These are phyloP conservation scores for Chamaetylas fuelleborni DNA, from an alignment of 2,113 vertebrate species.

Conservation along the genomic window DNA sequence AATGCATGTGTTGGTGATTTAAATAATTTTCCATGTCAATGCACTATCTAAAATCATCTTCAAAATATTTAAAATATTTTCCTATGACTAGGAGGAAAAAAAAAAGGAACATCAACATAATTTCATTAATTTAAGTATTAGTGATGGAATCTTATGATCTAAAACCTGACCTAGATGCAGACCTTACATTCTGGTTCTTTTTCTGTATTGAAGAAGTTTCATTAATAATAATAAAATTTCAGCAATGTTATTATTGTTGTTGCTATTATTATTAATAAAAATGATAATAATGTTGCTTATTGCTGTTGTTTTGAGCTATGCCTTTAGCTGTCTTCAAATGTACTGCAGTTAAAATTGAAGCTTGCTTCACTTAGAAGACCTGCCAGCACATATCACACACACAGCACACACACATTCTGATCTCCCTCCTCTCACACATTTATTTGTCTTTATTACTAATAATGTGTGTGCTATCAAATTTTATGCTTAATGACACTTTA, in stretches of 20 bases:
- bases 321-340: not conserved
- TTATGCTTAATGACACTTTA: not conserved
- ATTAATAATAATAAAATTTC: not conserved
- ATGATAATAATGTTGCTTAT: not conserved
- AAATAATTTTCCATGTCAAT: not conserved
- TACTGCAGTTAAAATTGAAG: not conserved
- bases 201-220: not conserved
- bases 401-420: not conserved
- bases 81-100: not conserved
- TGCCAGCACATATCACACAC: not conserved
- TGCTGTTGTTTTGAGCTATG: not conserved
- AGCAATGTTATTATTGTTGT: too few relatives aligned
- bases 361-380: not conserved
- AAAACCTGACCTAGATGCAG: not conserved
- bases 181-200: not conserved
- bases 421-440: not conserved
- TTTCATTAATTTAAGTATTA: not conserved
- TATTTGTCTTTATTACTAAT: not conserved
- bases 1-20: not conserved
- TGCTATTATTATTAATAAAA: not conserved
- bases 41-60: not conserved
- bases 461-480: not conserved
- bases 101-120: not conserved
- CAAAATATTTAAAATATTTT: not conserved
- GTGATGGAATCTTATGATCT: not conserved